Base-by-base conservation (phyloP, 30 jellyfish, hydroid and myxozoan species). In the Aurelia aurita complex sp. Pacific region DNA sequence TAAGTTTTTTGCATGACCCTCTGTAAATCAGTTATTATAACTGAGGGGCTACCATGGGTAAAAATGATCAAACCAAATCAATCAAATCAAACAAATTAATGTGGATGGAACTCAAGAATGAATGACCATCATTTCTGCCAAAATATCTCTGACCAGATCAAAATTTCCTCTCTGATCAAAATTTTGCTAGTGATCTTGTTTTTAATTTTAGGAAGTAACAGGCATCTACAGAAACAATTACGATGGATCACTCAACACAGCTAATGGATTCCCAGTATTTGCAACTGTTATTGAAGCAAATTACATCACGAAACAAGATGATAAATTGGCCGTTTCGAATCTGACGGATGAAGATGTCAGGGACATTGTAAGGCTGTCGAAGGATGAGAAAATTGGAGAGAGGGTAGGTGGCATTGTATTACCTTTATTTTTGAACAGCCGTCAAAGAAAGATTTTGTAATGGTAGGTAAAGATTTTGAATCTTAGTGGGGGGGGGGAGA, bases 241-340 rank as follows among this genome's bases (percentile, higher is more conserved):
- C 81, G 99, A 95, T 60, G 97, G 97, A 11, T 86, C 97, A 13
- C 68, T 95, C 53, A 95, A 95, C 69, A 88, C 92, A 9, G 80
- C 97, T 29, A 83, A 95, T 61, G 97, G 99, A 2, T 95, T 95
- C 64, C 99, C 99, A 23, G 97, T 95, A 11, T 95, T 95, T 73
- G 97, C 97, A 55, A 95, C 99, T 42, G 97, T 95, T 35, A 95
- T 95, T 63, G 99, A 95, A 80, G 98, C 97, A 1, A 95, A 95
- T 69, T 86, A 87, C 80, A 87, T 95, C 59, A 74, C 97, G 34
- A 89, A 90, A 69, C 97, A 90, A 42, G 99, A 95, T 69, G 97
- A 86, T 80, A 89, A 86, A 62, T 32, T 86, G 96, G 97, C 97
- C 0, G 97, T 95, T 40, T 69, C 90, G 1, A 89, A 85, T 77